Evolutionary conservation across 2,113 vertebrate species (phyloP).

Genomic region (Cynoglossus semilaevis): DNA sequence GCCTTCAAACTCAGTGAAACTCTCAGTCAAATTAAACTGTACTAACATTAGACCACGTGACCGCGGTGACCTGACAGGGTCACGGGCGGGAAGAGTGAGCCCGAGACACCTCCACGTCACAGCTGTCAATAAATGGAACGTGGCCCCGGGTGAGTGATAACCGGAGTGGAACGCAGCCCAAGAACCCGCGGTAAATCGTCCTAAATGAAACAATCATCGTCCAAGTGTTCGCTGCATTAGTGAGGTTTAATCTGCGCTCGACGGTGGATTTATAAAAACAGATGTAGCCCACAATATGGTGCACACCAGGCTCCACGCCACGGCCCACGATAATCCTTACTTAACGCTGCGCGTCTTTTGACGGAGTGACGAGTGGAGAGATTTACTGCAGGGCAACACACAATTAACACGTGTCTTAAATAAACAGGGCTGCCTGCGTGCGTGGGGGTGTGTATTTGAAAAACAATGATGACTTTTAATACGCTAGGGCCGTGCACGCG

Average conservation of each 20-base stretch:
- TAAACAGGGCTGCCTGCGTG: conserved; percentile 6
- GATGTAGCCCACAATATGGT: conserved; percentile 58
- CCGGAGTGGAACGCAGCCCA: conserved; percentile 68
- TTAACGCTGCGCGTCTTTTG: conserved; percentile 61
- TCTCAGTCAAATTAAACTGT: conserved; percentile 59
- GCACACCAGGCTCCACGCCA: conserved; percentile 34
- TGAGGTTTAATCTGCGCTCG: background rate
- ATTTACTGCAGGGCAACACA: conserved; percentile 39
- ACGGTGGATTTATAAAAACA: conserved; percentile 60
- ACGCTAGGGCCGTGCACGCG: no score
- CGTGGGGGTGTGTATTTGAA: no score
- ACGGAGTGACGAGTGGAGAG: no score
- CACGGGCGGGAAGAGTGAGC: conserved; percentile 58
- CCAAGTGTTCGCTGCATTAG: background rate
- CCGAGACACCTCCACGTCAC: conserved; percentile 73
- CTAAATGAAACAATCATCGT: background rate
- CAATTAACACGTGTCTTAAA: conserved; percentile 56
- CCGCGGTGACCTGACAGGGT: no score
- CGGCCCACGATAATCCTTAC: conserved; percentile 55
- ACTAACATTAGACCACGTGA: no score
- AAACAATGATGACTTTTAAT: no score
- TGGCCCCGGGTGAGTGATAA: conserved; percentile 68
- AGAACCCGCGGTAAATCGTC: no score
- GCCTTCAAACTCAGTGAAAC: no score
- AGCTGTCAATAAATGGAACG: conserved; percentile 77